Base-by-base conservation (phyloP, 2,113 vertebrate genomes). In the Hucho hucho region DNA sequence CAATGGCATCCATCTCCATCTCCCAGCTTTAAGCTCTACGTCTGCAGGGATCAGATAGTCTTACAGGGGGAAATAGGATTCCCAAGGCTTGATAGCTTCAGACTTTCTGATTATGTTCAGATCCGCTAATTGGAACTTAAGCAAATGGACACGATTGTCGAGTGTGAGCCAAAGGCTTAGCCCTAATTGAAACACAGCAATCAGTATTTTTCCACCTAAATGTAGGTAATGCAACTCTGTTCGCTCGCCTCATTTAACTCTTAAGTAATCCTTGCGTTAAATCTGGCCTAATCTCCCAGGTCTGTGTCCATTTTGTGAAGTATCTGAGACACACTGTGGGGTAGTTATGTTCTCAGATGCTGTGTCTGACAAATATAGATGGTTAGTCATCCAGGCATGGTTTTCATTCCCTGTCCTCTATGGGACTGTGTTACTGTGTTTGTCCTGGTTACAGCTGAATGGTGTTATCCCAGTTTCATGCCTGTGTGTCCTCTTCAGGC, bases 401-500 rank as follows among this genome's bases (percentile, higher is more conserved):
- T 53, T 53, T 53, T 53, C 37, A 43, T 43, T 63, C 24, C 43
- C 53, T 61, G 3, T 61, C 4, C 20, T 22, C 6, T 22, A 1
- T 61, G 58, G 58, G 43, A 56, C 24, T 70, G 69, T 70, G 47
- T 79, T 14, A 80, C 72, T 83, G 89, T 89, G 61, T 88, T 2
- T 82, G 24, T 69, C 58, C 6, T 22, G n/a, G 58, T 61, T 61
- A 22, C 58, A 61, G 58, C n/a, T 87, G 67, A 87, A 87, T 91
- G 76, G 77, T 90, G 70, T 77, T 89, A 69, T 83, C 84, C 90
- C 90, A 92, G 88, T 89, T 88, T 87, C 89, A 47, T 75, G 56
- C 90, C 89, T 74, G 66, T 87, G 70, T 80, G 92, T 84, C 89
- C 84, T 90, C 91, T 92, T 91, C 92, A 98, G 96, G 95, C 88